Percentiles rank a stretch among this genome's conserved stretches.
Conservation (phyloP, 2,113 vertebrate genomes). For the Notechis scutatus region DNA sequence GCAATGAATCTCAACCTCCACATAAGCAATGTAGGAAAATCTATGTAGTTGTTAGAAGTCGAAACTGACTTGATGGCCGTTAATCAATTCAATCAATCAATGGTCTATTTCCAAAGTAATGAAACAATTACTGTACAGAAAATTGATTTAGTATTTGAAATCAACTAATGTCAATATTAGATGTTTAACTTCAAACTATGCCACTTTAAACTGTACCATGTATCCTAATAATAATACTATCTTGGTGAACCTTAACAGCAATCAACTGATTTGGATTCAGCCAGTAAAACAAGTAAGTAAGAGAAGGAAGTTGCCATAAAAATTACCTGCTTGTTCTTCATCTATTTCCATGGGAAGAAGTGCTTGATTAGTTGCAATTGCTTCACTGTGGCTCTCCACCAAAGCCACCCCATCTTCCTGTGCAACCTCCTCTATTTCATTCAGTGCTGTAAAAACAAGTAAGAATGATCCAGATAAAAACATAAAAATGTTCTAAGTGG, state of each 20-base stretch:
- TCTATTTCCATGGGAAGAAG: conserved; percentile 75
- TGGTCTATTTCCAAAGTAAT: background rate
- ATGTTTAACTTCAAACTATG: background rate
- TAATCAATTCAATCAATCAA: background rate
- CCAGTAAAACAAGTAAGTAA: background rate
- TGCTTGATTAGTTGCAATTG: conserved; percentile 65
- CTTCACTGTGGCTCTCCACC: conserved; percentile 62
- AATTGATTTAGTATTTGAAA: background rate
- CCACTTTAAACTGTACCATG: background rate
- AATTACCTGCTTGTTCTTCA: conserved; percentile 93
- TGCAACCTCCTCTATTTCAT: conserved; percentile 84
- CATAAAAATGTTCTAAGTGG: background rate
- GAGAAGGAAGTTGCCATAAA: background rate
- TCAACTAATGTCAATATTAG: background rate
- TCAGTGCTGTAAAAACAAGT: conserved; percentile 71
- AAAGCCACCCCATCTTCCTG: conserved; percentile 77
- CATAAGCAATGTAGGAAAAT: background rate
- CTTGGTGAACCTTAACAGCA: background rate
- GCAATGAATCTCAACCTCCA: background rate
- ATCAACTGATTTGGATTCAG: background rate
- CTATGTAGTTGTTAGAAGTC: background rate
- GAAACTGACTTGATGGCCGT: background rate
- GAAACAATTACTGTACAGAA: background rate
- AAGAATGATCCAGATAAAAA: conserved; percentile 17
- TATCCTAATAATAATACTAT: background rate